Conservation (phyloP, 1,140 invertebrate genomes). For the Zaprionus vittiger region DNA sequence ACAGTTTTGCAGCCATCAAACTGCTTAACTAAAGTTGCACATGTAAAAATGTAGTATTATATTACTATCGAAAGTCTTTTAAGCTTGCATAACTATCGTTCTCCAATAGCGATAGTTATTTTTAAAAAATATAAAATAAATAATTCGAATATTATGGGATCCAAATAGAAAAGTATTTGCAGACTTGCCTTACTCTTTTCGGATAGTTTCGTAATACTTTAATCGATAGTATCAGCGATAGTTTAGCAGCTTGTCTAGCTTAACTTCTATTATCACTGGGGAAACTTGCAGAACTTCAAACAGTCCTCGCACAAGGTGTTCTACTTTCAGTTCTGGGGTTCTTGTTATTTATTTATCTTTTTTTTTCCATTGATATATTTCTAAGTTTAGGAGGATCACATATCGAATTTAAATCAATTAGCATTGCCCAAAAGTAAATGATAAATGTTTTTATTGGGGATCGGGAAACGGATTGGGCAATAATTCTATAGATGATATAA, state of each 20-base stretch:
- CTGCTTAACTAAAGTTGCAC: too few species aligned
- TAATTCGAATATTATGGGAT: too few species aligned
- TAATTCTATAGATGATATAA: slow-evolving; percentile 38
- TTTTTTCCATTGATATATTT: slow-evolving; percentile 31
- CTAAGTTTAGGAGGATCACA: slow-evolving; percentile 74
- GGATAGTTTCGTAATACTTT: neutral
- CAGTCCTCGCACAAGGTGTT: slow-evolving; percentile 34
- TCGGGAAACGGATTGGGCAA: slow-evolving; percentile 19
- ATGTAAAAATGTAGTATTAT: too few species aligned
- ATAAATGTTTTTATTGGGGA: slow-evolving; percentile 24
- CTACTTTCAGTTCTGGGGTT: neutral
- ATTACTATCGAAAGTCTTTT: too few species aligned
- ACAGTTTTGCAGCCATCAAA: too few species aligned
- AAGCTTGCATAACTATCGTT: too few species aligned
- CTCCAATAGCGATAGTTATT: too few species aligned
- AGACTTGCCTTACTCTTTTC: too few species aligned
- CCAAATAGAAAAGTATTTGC: too few species aligned
- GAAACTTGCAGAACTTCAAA: neutral
- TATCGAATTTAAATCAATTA: slow-evolving; percentile 84
- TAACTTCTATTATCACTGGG: too few species aligned
- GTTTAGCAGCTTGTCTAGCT: neutral
- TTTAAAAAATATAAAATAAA: too few species aligned
- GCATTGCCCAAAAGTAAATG: slow-evolving; percentile 53
- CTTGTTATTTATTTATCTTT: neutral
- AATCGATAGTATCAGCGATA: neutral